Percentiles rank a stretch among this genome's conserved stretches.
phyloP scores from a whole-genome alignment of 2,888 invertebrate species.

The Drosophila pseudotalamancana region DNA sequence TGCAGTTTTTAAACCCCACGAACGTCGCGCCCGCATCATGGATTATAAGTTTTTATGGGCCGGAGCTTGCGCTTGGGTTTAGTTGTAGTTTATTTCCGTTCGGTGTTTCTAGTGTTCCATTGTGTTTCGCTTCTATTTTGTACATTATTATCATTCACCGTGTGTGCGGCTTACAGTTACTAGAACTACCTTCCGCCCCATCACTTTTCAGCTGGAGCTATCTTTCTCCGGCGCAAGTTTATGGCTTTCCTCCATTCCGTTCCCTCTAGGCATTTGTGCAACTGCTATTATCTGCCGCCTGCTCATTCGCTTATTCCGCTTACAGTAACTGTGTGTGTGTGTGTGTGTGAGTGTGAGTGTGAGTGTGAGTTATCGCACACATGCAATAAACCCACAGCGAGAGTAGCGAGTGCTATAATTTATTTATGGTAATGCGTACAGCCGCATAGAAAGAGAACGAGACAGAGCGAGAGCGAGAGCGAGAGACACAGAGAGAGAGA shows the following conservation, averaged over 20 bases:
- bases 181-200: slow-evolving; percentile 11
- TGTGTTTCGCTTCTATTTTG: slow-evolving; percentile 62
- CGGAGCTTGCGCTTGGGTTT: slow-evolving; percentile 16
- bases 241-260: slow-evolving; percentile 33
- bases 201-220: slow-evolving; percentile 29
- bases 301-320: slow-evolving; percentile 44
- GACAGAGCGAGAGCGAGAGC: background rate
- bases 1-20: slow-evolving; percentile 42
- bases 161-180: slow-evolving; percentile 19
- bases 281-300: slow-evolving; percentile 73
- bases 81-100: slow-evolving; percentile 25
- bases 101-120: slow-evolving; percentile 34
- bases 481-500: background rate
- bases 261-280: slow-evolving; percentile 27
- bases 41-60: slow-evolving; percentile 52
- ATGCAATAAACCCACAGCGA: slow-evolving; percentile 75
- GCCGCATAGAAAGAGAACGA: slow-evolving; percentile 21
- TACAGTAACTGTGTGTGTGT: slow-evolving; percentile 1
- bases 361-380: slow-evolving; percentile 68
- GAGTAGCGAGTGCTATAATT: slow-evolving; percentile 75
- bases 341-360: slow-evolving; percentile 25
- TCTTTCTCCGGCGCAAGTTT: slow-evolving; percentile 36
- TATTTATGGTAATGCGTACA: slow-evolving; percentile 77
- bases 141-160: slow-evolving; percentile 73
- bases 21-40: slow-evolving; percentile 31